Base-by-base conservation (phyloP, 2,113 vertebrate species). In the Climacteris rufus region DNA sequence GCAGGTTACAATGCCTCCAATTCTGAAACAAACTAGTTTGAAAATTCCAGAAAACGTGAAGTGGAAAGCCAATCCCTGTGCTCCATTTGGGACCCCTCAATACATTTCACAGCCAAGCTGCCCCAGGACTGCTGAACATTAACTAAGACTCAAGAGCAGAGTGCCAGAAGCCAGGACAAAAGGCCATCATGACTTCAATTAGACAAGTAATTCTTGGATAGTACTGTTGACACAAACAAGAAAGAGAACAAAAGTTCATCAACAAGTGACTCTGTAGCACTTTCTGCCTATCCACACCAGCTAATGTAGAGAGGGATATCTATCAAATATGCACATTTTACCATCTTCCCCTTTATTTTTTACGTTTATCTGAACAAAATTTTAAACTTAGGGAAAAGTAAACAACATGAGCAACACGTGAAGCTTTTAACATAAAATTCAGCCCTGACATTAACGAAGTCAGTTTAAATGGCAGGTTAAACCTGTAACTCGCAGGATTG, bases 291-390 rank as follows among this genome's bases (percentile, higher is more conserved):
- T 4, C 8, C 3, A 11, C 2, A 31, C 10, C 19, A 14, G 4
- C n/a, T 68, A 33, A 44, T 2, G 35, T 0, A 27, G 17, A 63
- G 7, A 20, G 6, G 5, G 6, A 10, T 0, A 16, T 1, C 39
- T 49, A 50, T 7, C 9, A 15, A 54, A 70, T 9, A 42, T 0
- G 1, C 22, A 27, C 10, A 35, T n/a, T 53, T 59, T 40, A 49
- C 8, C 24, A 27, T 3, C 23, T 35, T 69, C 5, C 10, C 6
- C 20, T 53, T 28, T 23, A 12, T 33, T 39, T 71, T 52, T 74
- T 31, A 30, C 5, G 15, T 8, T 5, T 44, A 14, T 6, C 31
- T 21, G 6, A 16, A 35, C 0, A 2, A 63, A 59, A 12, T 31
- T 89, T 56, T 35, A 30, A 90, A n/a, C 9, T 25, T 42, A 13